phyloP scores from a whole-genome alignment of 2,797 vertebrate genomes.

The Tiaroga cobitis region DNA sequence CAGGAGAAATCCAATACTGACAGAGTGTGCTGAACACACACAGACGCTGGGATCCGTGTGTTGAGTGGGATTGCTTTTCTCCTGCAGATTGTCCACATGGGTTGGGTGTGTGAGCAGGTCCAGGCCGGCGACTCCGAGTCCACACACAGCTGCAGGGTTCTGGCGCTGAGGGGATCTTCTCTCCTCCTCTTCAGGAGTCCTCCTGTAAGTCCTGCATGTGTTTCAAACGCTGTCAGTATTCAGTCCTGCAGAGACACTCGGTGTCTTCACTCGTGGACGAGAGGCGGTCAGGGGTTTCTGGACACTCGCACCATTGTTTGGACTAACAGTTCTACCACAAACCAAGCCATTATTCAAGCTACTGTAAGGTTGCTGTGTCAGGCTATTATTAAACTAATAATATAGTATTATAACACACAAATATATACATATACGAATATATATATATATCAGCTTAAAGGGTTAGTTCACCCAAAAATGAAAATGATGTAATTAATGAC shows the following conservation, averaged over 20 bases:
- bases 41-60: not conserved
- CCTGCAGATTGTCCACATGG: slow-evolving; percentile 90
- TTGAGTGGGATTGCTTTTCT: slow-evolving; percentile 44
- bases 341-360: not conserved
- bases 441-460: too few relatives aligned
- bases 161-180: slow-evolving; percentile 89
- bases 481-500: too few relatives aligned
- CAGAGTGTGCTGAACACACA: slow-evolving; percentile 12
- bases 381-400: too few relatives aligned
- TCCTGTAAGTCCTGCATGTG: slow-evolving; percentile 80
- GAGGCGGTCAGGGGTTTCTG: not conserved
- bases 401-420: too few relatives aligned
- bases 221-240: slow-evolving; percentile 1
- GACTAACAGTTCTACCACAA: not conserved
- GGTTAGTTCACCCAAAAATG: too few relatives aligned
- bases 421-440: too few relatives aligned
- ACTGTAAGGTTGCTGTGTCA: too few relatives aligned
- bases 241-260: not conserved
- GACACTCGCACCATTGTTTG: not conserved
- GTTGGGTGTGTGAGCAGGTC: slow-evolving; percentile 88
- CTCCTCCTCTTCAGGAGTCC: slow-evolving; percentile 87
- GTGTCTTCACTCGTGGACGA: too few relatives aligned
- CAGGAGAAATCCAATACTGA: not conserved
- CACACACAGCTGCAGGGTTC: slow-evolving; percentile 83
- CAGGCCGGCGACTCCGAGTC: slow-evolving; percentile 74